Evolutionary conservation across 2,113 vertebrate genomes (phyloP).

Genomic region (Malaclemys terrapin): DNA sequence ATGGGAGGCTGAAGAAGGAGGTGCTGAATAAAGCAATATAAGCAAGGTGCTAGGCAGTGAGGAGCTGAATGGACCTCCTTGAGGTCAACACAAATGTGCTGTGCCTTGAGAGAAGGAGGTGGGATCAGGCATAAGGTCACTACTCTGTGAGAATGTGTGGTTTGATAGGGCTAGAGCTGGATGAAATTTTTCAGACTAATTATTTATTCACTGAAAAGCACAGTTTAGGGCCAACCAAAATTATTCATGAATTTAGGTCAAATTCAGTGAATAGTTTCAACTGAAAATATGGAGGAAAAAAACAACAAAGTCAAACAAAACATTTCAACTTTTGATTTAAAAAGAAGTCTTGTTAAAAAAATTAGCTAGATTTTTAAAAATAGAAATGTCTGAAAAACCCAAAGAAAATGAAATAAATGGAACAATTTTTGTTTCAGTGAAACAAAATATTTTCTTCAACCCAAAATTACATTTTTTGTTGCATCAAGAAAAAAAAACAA

Average conservation of each 20-base stretch:
- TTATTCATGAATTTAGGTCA: rapidly evolving
- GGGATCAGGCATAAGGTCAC: not conserved
- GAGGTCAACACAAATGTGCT: not conserved
- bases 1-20: not conserved
- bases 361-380: no score
- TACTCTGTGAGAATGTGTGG: no score
- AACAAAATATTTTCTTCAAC: not conserved
- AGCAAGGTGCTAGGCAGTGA: not conserved
- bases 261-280: not conserved
- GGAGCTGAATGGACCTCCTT: not conserved
- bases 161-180: no score
- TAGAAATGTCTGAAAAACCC: no score
- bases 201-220: no score
- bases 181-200: no score
- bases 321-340: no score
- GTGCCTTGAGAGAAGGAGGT: not conserved
- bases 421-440: not conserved
- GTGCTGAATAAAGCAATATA: not conserved
- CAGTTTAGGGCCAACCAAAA: not conserved
- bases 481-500: not conserved
- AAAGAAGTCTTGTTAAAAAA: no score
- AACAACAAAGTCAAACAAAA: no score
- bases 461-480: not conserved
- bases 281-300: no score
- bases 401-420: no score